phyloP scores from a whole-genome alignment of 2,113 vertebrate genomes.

The Todiramphus saurophagus region DNA sequence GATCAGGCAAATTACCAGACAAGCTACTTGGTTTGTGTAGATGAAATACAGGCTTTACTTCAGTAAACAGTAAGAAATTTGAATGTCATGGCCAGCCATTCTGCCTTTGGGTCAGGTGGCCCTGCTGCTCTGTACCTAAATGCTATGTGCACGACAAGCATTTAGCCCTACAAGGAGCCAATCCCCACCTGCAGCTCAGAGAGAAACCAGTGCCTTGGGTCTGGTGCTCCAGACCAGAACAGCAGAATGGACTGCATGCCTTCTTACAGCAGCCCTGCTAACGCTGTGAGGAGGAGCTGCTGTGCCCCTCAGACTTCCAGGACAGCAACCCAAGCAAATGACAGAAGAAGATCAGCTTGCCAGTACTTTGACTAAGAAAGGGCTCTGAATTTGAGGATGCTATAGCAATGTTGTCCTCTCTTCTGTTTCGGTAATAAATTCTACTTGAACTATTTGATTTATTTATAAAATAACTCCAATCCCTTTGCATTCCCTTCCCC shows the following conservation, averaged over 20 bases:
- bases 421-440: background rate
- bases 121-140: background rate
- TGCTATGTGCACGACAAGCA: background rate
- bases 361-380: background rate
- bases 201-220: background rate
- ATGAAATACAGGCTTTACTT: background rate
- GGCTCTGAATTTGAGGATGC: background rate
- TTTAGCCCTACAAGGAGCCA: background rate
- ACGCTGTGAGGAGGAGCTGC: accelerated
- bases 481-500: background rate
- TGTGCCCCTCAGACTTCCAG: background rate
- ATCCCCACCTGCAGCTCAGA: background rate
- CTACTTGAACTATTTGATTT: background rate
- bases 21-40: background rate
- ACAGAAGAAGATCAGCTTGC: background rate
- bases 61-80: background rate
- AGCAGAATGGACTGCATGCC: background rate
- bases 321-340: background rate
- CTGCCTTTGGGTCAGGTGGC: background rate
- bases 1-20: background rate
- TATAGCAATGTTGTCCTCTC: background rate
- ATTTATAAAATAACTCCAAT: background rate
- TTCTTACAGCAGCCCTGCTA: background rate
- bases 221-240: background rate
- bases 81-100: background rate